Percentiles rank a stretch among this genome's conserved stretches.
phyloP scores from a whole-genome alignment of 2,797 vertebrate genomes.

The Leptodactylus fallax region DNA sequence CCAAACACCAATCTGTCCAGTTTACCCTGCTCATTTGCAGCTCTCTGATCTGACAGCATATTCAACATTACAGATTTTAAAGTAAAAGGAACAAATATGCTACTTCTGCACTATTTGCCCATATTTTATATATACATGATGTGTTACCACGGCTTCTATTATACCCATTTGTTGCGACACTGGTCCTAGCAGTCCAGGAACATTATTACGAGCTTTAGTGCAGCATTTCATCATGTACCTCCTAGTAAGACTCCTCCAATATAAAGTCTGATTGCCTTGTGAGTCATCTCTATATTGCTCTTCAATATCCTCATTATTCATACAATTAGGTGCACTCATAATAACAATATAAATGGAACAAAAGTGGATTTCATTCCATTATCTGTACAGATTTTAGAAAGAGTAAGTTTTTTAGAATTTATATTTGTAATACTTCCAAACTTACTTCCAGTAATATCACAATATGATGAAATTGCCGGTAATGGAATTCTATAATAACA shows the following conservation, averaged over 20 bases:
- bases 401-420: background rate
- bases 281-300: background rate
- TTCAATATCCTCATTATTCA: constrained; percentile 26
- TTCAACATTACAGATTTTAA: no score
- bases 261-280: constrained; percentile 19
- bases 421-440: background rate
- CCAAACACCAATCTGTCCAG: no score
- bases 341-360: background rate
- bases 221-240: constrained; percentile 1
- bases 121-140: background rate
- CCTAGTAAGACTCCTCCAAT: constrained; percentile 3
- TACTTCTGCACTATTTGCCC: background rate
- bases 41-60: no score
- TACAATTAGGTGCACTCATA: background rate
- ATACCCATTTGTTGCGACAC: background rate
- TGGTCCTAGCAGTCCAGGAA: background rate
- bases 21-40: background rate
- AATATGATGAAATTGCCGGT: background rate
- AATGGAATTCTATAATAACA: background rate
- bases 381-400: background rate
- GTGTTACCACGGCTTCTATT: background rate
- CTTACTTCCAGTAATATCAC: background rate
- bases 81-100: background rate
- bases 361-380: background rate
- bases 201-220: background rate